phyloP scores from a whole-genome alignment of 2,888 invertebrate genomes.

The Ypsolopha sequella region DNA sequence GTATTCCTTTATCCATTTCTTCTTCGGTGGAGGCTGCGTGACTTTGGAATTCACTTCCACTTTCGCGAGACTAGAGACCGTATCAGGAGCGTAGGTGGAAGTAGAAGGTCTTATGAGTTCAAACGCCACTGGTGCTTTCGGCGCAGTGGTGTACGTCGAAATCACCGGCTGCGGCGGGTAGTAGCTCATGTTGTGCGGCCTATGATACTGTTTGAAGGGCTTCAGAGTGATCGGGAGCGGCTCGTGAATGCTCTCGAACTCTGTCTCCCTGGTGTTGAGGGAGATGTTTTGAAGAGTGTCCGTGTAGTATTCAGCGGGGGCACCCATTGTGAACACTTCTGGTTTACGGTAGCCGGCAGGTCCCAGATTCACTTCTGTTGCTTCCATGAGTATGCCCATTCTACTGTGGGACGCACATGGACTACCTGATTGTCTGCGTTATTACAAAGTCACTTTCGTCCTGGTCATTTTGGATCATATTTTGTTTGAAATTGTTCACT shows the following conservation, averaged over 20 bases:
- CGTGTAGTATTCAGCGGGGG: slow-evolving; percentile 42
- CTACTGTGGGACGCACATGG: slow-evolving; percentile 24
- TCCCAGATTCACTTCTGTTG: slow-evolving; percentile 55
- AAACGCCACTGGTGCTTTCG: slow-evolving; percentile 16
- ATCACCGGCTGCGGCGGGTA: slow-evolving; percentile 32
- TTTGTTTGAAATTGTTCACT: slow-evolving; percentile 7
- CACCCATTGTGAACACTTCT: slow-evolving; percentile 46
- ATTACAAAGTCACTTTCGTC: slow-evolving; percentile 24
- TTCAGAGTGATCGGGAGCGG: slow-evolving; percentile 53
- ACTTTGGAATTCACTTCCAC: slow-evolving; percentile 21
- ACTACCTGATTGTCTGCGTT: slow-evolving; percentile 23
- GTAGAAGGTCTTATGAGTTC: slow-evolving; percentile 30
- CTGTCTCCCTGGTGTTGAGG: slow-evolving; percentile 54
- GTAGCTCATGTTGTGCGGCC: slow-evolving; percentile 31
- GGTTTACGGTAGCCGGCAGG: slow-evolving; percentile 38
- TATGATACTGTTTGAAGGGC: slow-evolving; percentile 40
- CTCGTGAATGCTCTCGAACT: slow-evolving; percentile 47
- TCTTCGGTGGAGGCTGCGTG: slow-evolving; percentile 73
- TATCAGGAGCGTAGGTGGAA: slow-evolving; percentile 19
- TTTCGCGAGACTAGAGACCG: slow-evolving; percentile 27
- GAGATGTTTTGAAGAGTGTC: slow-evolving; percentile 53
- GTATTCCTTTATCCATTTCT: slow-evolving; percentile 81
- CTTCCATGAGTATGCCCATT: slow-evolving; percentile 67
- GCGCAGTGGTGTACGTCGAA: slow-evolving; percentile 26
- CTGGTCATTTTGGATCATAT: slow-evolving; percentile 22